Base-by-base conservation (phyloP, 2,888 invertebrate species). In the Tinea pellionella region DNA sequence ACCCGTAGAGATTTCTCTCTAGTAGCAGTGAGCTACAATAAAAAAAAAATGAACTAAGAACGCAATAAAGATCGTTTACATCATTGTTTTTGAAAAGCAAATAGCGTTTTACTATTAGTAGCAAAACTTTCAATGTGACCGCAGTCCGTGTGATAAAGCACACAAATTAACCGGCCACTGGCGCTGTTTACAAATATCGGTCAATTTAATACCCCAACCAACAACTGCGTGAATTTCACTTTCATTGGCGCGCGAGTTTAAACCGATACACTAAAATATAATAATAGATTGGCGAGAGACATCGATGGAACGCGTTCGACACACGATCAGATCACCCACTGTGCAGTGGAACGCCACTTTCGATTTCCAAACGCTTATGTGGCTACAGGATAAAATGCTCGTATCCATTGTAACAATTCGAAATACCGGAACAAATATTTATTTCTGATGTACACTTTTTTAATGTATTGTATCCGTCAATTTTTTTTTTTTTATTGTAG, bases 191-290 rank as follows among this genome's bases (percentile, higher is more conserved):
- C 85, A 80, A 82, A 85, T 85, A 81, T 83, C 83, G 82, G 82
- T 78, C 84, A 73, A 72, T 72, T 37, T 72, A 71, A 68, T 68
- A 65, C 65, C 61, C 70, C 82, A 83, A 83, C 70, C 82, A 83
- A 83, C 84, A 83, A 83, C 83, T 78, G 82, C 74, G 80, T 73
- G 75, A 77, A 77, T 83, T 83, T 84, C 83, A 67, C 84, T 87
- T 83, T 85, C 84, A 70, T 63, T 68, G 74, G 68, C 70, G 71
- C 73, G 69, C 74, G 69, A 69, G 69, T 70, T 74, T 75, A 55
- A 55, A 55, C 7, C 24, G 55, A 18, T 19, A 72, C 74, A 74
- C 81, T 84, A 85, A 55, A 85, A 86, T 86, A 86, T 85, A 85
- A 81, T 81, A 84, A 84, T 84, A 85, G 80, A 78, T 77, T 74